Conservation (phyloP, 2,888 invertebrate genomes). For the Proisotoma minuta region DNA sequence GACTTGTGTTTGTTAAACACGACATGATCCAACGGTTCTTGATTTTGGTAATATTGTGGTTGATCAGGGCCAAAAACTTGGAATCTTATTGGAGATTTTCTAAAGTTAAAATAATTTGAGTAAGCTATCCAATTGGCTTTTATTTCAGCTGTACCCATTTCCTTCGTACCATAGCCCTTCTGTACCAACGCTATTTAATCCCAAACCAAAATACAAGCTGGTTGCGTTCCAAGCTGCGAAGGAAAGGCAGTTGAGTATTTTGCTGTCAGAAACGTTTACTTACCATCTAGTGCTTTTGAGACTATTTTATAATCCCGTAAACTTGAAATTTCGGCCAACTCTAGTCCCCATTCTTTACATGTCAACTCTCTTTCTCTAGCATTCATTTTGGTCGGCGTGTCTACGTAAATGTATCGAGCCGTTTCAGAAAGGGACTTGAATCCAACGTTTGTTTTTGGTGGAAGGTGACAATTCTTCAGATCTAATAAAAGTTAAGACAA, state of each 20-base stretch:
- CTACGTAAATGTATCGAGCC: neutral
- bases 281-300: neutral
- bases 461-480: neutral
- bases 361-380: neutral
- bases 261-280: neutral
- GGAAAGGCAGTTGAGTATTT: neutral
- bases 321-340: neutral
- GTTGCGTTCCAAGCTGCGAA: slow-evolving; percentile 4
- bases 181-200: slow-evolving; percentile 1
- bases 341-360: neutral
- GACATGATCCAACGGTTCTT: neutral
- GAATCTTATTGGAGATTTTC: neutral
- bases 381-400: neutral
- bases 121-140: neutral
- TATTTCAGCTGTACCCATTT: neutral
- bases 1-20: neutral
- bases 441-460: neutral
- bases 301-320: neutral
- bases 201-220: neutral
- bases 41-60: neutral
- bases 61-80: neutral
- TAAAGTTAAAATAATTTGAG: neutral
- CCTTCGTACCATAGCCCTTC: slow-evolving; percentile 3
- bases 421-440: neutral
- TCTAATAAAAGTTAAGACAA: neutral